phyloP scores from a whole-genome alignment of 2,888 invertebrate genomes.

The Drosophila mettleri region DNA sequence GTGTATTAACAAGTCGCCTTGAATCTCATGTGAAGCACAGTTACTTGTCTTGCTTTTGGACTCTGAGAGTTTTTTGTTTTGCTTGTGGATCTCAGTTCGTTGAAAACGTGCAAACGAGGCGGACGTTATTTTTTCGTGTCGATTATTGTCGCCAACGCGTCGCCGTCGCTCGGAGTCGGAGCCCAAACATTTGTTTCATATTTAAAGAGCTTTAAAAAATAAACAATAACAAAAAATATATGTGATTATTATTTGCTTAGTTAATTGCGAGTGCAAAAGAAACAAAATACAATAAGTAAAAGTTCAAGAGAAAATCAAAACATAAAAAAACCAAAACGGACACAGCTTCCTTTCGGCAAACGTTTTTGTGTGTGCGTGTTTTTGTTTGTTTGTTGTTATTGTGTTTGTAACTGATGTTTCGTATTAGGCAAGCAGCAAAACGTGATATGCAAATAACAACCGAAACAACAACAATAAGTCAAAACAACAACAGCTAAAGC shows the following conservation, averaged over 20 bases:
- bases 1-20: constrained; percentile 2
- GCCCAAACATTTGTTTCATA: constrained; percentile 45
- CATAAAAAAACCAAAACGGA: constrained; percentile 24
- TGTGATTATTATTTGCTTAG: constrained; percentile 32
- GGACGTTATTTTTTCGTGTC: constrained; percentile 50
- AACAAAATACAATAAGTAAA: constrained; percentile 16
- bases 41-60: constrained; percentile 29
- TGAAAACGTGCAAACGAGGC: constrained; percentile 53
- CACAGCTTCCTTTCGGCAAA: constrained; percentile 49
- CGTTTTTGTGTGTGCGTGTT: constrained; percentile 15
- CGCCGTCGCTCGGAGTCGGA: constrained; percentile 65
- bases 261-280: constrained; percentile 41
- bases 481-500: constrained; percentile 44
- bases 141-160: constrained; percentile 52
- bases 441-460: constrained; percentile 73
- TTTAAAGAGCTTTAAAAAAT: constrained; percentile 40
- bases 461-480: constrained; percentile 34
- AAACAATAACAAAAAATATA: constrained; percentile 13
- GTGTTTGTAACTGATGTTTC: constrained; percentile 60
- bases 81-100: constrained; percentile 47
- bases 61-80: constrained; percentile 37
- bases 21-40: neutral
- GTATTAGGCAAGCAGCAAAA: constrained; percentile 73
- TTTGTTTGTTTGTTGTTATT: constrained; percentile 53
- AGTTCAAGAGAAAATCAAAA: constrained; percentile 8